Base-by-base conservation (phyloP, 2,888 invertebrate genomes). In the Oxycera nigricornis region DNA sequence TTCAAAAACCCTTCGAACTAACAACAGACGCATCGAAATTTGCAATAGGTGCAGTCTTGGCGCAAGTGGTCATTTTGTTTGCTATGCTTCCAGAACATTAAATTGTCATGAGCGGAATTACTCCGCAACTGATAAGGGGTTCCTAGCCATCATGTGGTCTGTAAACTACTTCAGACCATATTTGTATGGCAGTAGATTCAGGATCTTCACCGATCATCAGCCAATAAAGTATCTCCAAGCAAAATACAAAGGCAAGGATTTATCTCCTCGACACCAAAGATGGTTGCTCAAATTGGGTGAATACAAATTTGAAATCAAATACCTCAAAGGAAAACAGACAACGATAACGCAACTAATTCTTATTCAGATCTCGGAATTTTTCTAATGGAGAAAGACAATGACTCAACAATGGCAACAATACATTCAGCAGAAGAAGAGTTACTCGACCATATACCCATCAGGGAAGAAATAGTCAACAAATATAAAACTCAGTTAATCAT, bases 131-230 rank as follows among this genome's bases (percentile, higher is more conserved):
- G 74, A 75, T 35, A 75, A 73, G 30, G 73, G 73, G 52, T 17
- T 73, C 6, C n/a, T 70, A 1, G 73, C 73, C n/a, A n/a, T n/a
- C n/a, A n/a, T 74, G 2, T 75, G 73, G 67, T 22, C 67, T 24
- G n/a, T n/a, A n/a, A n/a, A 39, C 31, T 2, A 75, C 70, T 74
- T 74, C 26, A 41, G 72, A 4, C 73, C 65, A 26, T 73, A 61
- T 35, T 30, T 74, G 1, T 74, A 70, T 31, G 74, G 62, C 1
- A 72, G 20, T 22, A 62, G 62, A n/a, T n/a, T n/a, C n/a, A n/a
- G n/a, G n/a, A n/a, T n/a, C 2, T 26, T 70, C 35, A 76, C 76
- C 2, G 76, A 76, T 30, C 76, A 74, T 61, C 55, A 73, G 67
- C 72, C 74, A 1, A 50, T 76, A 31, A 76, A n/a, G n/a, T n/a